phyloP scores from a whole-genome alignment of 2,797 vertebrate species.

The Argentina silus region DNA sequence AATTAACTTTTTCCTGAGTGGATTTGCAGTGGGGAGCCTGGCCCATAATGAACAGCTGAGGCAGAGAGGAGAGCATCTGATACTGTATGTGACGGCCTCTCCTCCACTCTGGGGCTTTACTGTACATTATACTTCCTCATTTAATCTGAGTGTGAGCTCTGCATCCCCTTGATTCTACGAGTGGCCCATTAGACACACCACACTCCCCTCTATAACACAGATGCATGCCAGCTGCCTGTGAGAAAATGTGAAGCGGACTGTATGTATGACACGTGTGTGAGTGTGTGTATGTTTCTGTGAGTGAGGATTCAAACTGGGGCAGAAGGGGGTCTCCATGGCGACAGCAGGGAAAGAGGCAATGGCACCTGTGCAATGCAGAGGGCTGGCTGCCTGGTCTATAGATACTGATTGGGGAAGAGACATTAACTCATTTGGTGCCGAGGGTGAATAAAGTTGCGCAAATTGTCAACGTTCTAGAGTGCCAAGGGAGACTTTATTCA shows the following conservation, averaged over 20 bases:
- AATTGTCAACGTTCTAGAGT: too few species aligned
- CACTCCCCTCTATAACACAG: constrained; percentile 11
- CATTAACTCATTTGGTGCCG: not conserved
- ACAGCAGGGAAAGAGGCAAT: constrained; percentile 30
- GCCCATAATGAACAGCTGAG: constrained; percentile 17
- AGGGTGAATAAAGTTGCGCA: too few species aligned
- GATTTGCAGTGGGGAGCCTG: not conserved
- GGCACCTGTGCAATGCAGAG: constrained; percentile 21
- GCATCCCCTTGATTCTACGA: constrained; percentile 5
- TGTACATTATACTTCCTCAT: not conserved
- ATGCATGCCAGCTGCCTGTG: constrained; percentile 26
- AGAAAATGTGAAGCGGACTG: constrained; percentile 12
- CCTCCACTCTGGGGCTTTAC: not conserved
- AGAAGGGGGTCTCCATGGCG: constrained; percentile 45
- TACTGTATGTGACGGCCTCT: not conserved
- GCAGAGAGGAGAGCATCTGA: not conserved
- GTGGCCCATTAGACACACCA: constrained; percentile 3
- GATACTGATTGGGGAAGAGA: constrained; percentile 16
- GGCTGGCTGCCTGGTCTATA: constrained; percentile 9
- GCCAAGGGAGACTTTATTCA: too few species aligned
- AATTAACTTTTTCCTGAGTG: constrained; percentile 15
- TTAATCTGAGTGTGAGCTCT: constrained; percentile 13
- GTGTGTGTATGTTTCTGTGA: not conserved
- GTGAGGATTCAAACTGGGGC: constrained; percentile 21
- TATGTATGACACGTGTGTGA: constrained; percentile 1